phyloP scores from a whole-genome alignment of 2,888 invertebrate species.

The Bruchidius siliquastri region DNA sequence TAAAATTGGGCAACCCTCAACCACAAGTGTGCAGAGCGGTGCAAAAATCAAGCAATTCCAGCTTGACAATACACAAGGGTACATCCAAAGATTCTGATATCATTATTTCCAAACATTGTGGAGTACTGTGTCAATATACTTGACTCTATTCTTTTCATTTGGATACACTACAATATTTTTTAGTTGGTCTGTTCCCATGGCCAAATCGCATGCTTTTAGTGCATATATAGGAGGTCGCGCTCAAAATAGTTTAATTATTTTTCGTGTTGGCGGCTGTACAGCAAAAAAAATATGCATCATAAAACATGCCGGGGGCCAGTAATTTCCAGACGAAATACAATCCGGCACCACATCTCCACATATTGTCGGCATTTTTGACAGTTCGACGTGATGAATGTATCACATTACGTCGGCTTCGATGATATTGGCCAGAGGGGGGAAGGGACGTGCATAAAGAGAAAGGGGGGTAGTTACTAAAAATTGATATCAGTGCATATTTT shows the following conservation, averaged over 20 bases:
- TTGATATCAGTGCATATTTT: background rate
- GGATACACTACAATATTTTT: too few species aligned
- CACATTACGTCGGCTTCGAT: constrained; percentile 16
- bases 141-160: too few species aligned
- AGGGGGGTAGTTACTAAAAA: background rate
- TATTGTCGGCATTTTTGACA: constrained; percentile 35
- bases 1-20: too few species aligned
- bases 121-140: too few species aligned
- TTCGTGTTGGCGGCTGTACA: background rate
- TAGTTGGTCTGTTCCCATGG: too few species aligned
- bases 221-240: background rate
- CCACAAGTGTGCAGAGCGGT: too few species aligned
- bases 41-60: too few species aligned
- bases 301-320: background rate
- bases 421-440: background rate
- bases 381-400: constrained; percentile 36
- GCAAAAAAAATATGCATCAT: background rate
- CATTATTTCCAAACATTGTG: too few species aligned
- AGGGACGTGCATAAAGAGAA: background rate
- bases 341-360: constrained; percentile 7
- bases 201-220: too few species aligned
- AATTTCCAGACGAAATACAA: background rate
- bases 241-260: background rate
- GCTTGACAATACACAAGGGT: too few species aligned
- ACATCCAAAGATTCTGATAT: too few species aligned